A percentile compares a stretch with the other conserved stretches of the same genome.
These are phyloP conservation scores for Halichoerus grypus DNA, from an alignment of 2,113 vertebrate species.

Conservation along the genomic window DNA sequence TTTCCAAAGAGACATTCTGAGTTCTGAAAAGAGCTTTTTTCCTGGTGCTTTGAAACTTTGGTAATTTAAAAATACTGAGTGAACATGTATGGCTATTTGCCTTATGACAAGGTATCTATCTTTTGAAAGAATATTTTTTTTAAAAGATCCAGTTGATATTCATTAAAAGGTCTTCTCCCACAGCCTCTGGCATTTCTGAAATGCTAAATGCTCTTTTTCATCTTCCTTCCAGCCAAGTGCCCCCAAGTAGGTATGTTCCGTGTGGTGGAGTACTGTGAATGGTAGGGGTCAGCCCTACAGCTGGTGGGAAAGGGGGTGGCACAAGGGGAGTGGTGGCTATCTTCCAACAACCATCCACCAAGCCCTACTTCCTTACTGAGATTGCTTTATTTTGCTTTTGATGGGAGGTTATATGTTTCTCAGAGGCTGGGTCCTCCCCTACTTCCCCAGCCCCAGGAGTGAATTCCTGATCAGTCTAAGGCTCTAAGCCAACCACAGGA, in stretches of 20 bases:
- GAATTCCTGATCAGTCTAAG: neutral
- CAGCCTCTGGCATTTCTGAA: neutral
- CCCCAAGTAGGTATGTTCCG: neutral
- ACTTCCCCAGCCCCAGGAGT: neutral
- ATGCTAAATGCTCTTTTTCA: neutral
- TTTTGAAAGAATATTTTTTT: neutral
- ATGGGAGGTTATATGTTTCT: neutral
- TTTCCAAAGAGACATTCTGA: conserved; percentile 16
- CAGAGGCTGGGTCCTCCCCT: neutral
- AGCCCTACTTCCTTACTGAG: neutral
- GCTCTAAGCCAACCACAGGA: neutral
- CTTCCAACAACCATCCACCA: neutral
- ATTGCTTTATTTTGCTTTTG: neutral
- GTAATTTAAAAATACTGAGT: neutral
- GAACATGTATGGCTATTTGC: neutral
- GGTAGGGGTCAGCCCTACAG: neutral
- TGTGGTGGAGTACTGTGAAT: neutral
- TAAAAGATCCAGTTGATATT: neutral
- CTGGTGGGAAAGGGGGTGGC: neutral
- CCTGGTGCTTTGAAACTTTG: neutral
- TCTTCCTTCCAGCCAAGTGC: neutral
- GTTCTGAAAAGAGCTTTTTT: neutral
- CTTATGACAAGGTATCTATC: neutral
- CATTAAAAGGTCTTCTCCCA: neutral
- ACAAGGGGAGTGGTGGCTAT: neutral